Conservation (phyloP, 2,888 invertebrate species). For the Acronicta psi region DNA sequence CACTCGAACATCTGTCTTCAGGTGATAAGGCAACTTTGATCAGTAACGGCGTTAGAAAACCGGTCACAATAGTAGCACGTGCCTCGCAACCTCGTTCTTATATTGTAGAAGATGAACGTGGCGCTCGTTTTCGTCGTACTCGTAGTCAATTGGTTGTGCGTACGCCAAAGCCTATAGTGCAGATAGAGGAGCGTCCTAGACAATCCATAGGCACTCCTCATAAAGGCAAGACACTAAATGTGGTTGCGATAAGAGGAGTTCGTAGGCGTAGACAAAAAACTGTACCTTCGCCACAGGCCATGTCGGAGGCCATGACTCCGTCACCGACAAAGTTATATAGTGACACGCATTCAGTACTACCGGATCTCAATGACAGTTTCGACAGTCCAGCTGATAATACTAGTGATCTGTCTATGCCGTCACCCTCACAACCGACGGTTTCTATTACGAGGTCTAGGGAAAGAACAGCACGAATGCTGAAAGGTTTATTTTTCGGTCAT, state of each 20-base stretch:
- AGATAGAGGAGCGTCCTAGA: too few species aligned
- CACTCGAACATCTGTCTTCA: not conserved
- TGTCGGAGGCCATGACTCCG: not conserved
- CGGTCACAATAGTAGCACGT: conserved; percentile 5
- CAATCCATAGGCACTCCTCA: too few species aligned
- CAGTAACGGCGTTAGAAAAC: conserved; percentile 7
- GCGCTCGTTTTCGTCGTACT: conserved; percentile 2
- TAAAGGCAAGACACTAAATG: not conserved
- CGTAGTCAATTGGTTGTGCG: conserved; percentile 8
- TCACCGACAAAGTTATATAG: too few species aligned
- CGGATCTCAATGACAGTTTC: not conserved
- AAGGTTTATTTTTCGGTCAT: conserved; percentile 1
- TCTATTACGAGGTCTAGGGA: conserved; percentile 3
- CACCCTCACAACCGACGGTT: conserved; percentile 1
- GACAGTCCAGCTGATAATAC: not conserved
- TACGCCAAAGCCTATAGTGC: not conserved
- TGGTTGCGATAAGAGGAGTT: not conserved
- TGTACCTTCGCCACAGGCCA: not conserved
- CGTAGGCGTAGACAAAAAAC: not conserved
- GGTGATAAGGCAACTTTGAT: conserved; percentile 10
- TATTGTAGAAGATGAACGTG: conserved; percentile 11
- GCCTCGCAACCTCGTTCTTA: conserved; percentile 9
- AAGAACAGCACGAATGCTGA: conserved; percentile 9
- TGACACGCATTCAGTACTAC: too few species aligned
- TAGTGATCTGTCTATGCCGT: not conserved